These are phyloP conservation scores for Datnioides undecimradiatus DNA, from an alignment of 2,113 vertebrate genomes.

Conservation along the genomic window DNA sequence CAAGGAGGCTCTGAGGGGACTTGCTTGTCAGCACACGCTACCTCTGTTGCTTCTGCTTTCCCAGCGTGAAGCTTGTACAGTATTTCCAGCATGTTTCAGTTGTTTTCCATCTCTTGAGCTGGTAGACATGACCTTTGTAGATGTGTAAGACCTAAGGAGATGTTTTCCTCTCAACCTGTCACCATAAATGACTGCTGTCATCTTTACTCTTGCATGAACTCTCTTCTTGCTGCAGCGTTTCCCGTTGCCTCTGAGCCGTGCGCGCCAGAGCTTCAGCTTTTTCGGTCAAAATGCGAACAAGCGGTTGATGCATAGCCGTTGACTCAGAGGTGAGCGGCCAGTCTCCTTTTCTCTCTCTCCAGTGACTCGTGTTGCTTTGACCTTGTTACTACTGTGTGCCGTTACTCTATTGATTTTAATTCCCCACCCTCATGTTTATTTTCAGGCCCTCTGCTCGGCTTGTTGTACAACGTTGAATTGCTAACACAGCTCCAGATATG, in stretches of 20 bases:
- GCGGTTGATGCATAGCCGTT: conserved; percentile 26
- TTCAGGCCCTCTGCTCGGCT: conserved; percentile 41
- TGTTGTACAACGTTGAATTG: neutral
- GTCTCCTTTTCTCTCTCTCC: conserved; percentile 9
- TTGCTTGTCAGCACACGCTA: conserved; percentile 6
- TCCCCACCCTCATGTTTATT: conserved; percentile 62
- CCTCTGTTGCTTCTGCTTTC: conserved; percentile 30
- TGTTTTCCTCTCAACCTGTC: conserved; percentile 41
- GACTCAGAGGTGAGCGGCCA: conserved; percentile 9
- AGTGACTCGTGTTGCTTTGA: conserved; percentile 45
- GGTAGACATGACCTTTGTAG: neutral
- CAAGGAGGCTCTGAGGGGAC: conserved; percentile 19
- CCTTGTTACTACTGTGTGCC: conserved; percentile 24
- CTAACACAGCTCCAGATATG: neutral
- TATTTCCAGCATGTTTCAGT: conserved; percentile 34
- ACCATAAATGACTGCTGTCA: conserved; percentile 27
- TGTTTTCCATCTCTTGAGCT: conserved; percentile 18
- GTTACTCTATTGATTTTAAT: conserved; percentile 57
- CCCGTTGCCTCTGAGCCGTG: neutral
- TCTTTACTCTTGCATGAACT: conserved; percentile 18
- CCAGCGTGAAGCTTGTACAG: conserved; percentile 16
- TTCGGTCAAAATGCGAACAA: conserved; percentile 39
- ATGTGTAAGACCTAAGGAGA: conserved; percentile 1
- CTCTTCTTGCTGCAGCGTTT: neutral
- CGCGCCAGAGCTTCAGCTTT: neutral